Percentiles rank a stretch among this genome's conserved stretches.
These are phyloP conservation scores for Corythornis leucogaster DNA, from an alignment of 2,797 vertebrate genomes.

Conservation along the genomic window DNA sequence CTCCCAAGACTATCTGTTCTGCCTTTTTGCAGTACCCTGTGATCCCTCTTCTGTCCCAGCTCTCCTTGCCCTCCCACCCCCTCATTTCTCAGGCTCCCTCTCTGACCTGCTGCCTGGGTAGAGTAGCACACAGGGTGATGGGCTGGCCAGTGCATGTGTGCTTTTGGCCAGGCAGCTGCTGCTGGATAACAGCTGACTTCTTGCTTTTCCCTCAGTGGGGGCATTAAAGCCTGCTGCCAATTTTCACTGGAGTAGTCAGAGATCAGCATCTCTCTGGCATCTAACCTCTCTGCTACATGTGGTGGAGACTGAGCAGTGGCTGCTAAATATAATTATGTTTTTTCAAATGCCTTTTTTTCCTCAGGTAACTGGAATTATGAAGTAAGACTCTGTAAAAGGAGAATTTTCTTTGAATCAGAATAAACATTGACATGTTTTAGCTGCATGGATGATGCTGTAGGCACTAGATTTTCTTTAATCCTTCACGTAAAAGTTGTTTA, in stretches of 20 bases:
- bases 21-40: background rate
- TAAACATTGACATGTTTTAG: background rate
- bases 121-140: background rate
- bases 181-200: slow-evolving; percentile 52
- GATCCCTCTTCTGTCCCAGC: background rate
- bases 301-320: background rate
- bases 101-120: slow-evolving; percentile 54
- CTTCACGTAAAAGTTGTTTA: background rate
- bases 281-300: background rate
- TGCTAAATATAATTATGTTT: background rate
- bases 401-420: background rate
- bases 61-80: slow-evolving; percentile 53
- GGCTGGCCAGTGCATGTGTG: background rate
- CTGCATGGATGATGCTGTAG: background rate
- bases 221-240: slow-evolving; percentile 45
- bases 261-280: background rate
- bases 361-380: background rate
- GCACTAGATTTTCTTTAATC: background rate
- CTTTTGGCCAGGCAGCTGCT: slow-evolving; percentile 59
- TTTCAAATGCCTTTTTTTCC: background rate
- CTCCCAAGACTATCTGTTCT: background rate
- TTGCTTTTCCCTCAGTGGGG: slow-evolving; percentile 36
- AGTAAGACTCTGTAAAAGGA: background rate
- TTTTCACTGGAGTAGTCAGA: background rate
- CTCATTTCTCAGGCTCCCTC: slow-evolving; percentile 66